Conservation (phyloP, 2,797 vertebrate genomes). For the Triplophysa bombifrons region DNA sequence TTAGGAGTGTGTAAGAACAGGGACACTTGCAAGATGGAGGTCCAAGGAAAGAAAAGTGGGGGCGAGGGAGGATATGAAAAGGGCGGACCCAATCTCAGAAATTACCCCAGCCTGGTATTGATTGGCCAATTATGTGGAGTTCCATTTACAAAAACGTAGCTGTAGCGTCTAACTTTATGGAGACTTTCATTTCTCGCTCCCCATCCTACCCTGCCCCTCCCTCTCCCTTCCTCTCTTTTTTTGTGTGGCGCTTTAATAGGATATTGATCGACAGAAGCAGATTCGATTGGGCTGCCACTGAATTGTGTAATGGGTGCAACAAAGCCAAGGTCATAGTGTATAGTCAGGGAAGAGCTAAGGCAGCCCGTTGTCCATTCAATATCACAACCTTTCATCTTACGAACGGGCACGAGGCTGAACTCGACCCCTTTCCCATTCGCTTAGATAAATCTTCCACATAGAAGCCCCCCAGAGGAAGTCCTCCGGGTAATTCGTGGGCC, state of each 20-base stretch:
- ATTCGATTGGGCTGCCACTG: constrained; percentile 93
- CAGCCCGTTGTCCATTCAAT: constrained; percentile 65
- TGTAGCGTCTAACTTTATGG: constrained; percentile 88
- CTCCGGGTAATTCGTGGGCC: constrained; percentile 23
- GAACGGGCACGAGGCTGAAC: constrained; percentile 45
- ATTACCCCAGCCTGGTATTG: constrained; percentile 83
- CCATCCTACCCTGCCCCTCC: constrained; percentile 42
- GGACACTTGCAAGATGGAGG: neutral
- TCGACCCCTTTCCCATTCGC: constrained; percentile 51
- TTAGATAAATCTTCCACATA: constrained; percentile 58
- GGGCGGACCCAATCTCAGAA: constrained; percentile 74
- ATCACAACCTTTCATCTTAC: constrained; percentile 66
- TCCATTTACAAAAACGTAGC: constrained; percentile 92
- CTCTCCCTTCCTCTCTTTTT: constrained; percentile 51
- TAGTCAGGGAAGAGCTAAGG: constrained; percentile 66
- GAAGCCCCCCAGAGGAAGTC: neutral
- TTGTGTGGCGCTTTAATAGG: constrained; percentile 88
- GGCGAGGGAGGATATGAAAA: constrained; percentile 52
- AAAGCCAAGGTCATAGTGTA: constrained; percentile 89
- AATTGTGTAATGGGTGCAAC: constrained; percentile 93
- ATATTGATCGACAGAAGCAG: constrained; percentile 97
- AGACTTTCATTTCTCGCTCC: constrained; percentile 75
- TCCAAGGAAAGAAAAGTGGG: neutral
- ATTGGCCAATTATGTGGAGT: constrained; percentile 89
- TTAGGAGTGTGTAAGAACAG: neutral